Percentiles rank a stretch among this genome's conserved stretches.
These are phyloP conservation scores for Hirtodrosophila cameraria DNA, from an alignment of 2,888 invertebrate species.

Conservation along the genomic window DNA sequence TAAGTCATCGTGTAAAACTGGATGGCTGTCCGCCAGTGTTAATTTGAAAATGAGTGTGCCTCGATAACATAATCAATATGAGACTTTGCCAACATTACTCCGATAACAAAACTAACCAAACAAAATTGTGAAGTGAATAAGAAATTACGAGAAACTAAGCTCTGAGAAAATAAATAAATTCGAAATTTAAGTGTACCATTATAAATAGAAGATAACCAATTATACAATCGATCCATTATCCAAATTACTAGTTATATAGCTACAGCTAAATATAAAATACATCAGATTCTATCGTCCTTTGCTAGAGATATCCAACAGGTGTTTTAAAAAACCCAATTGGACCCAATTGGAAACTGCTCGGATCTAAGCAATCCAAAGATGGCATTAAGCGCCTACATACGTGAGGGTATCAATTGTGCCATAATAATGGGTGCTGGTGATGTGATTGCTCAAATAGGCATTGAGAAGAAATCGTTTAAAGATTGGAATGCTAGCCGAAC, in stretches of 20 bases:
- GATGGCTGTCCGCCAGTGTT: too few relatives aligned
- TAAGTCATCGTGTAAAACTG: too few relatives aligned
- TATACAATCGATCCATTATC: too few relatives aligned
- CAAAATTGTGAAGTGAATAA: background rate
- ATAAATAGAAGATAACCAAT: too few relatives aligned
- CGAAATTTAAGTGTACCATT: background rate
- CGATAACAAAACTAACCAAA: conserved; percentile 1
- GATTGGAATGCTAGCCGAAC: conserved; percentile 69
- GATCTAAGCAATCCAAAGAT: conserved; percentile 24
- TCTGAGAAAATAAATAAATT: background rate
- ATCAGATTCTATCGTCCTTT: too few relatives aligned
- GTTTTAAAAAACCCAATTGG: too few relatives aligned
- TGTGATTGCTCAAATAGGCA: conserved; percentile 68
- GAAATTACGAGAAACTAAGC: background rate
- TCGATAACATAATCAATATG: too few relatives aligned
- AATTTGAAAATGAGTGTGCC: too few relatives aligned
- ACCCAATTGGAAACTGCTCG: too few relatives aligned
- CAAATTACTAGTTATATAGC: background rate
- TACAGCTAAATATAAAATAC: too few relatives aligned
- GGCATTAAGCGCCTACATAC: conserved; percentile 67
- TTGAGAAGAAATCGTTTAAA: conserved; percentile 56
- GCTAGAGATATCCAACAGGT: too few relatives aligned
- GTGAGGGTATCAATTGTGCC: conserved; percentile 63
- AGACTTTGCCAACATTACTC: too few relatives aligned
- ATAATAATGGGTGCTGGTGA: conserved; percentile 80